Percentiles rank a stretch among this genome's conserved stretches.
Evolutionary conservation across 2,113 vertebrate genomes (phyloP).

Genomic region (Turnix velox): DNA sequence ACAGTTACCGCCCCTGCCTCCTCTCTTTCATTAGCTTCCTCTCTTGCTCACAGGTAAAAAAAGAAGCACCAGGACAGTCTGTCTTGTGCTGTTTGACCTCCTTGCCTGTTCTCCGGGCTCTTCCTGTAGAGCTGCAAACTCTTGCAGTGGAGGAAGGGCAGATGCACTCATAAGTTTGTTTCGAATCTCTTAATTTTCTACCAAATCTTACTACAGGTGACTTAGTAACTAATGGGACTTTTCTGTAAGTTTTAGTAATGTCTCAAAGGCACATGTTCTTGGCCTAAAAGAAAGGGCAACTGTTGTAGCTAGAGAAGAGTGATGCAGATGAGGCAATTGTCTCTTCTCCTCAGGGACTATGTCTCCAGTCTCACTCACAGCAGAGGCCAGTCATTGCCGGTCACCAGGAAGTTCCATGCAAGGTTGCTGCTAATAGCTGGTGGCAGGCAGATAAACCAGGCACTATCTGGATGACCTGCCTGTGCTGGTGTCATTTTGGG

Average conservation of each 20-base stretch:
- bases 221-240: neutral
- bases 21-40: neutral
- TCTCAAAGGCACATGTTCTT: neutral
- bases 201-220: neutral
- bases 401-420: neutral
- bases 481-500: neutral
- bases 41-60: neutral
- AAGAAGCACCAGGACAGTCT: neutral
- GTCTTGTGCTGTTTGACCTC: neutral
- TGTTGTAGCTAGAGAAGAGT: neutral
- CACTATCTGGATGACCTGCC: neutral
- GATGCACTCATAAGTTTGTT: neutral
- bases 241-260: neutral
- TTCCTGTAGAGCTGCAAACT: neutral
- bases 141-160: neutral
- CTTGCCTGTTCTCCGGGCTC: neutral
- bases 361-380: too few relatives aligned
- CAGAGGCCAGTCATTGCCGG: neutral
- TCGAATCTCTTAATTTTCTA: neutral
- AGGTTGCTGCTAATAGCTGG: neutral
- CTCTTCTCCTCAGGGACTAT: neutral
- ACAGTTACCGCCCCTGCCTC: neutral
- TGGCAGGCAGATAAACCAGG: neutral
- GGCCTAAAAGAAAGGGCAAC: neutral
- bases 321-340: neutral